A percentile compares a stretch with the other conserved stretches of the same genome.
Evolutionary conservation across 2,888 invertebrate species (phyloP).

Genomic region (Brenthis ino): DNA sequence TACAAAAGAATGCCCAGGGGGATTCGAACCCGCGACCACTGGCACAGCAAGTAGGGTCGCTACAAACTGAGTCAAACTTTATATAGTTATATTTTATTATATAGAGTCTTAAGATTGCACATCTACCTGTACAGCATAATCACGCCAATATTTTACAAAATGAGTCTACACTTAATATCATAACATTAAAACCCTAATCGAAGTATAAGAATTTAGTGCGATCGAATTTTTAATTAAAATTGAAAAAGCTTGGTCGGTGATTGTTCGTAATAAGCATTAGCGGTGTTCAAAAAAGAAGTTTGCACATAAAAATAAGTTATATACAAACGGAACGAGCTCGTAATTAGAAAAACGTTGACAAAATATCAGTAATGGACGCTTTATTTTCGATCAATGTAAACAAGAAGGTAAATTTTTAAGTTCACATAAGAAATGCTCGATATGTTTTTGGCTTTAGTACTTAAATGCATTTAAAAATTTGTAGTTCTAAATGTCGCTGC

Average conservation of each 20-base stretch:
- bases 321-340: neutral
- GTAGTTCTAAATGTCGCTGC: too few species aligned
- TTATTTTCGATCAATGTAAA: constrained; percentile 15
- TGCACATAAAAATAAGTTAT: constrained; percentile 16
- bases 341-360: constrained; percentile 11
- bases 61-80: too few species aligned
- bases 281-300: constrained; percentile 18
- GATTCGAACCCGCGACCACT: too few species aligned
- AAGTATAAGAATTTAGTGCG: constrained; percentile 18
- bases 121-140: constrained; percentile 9
- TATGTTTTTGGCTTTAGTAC: neutral
- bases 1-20: too few species aligned
- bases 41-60: too few species aligned
- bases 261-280: constrained; percentile 27
- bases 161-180: constrained; percentile 6
- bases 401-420: neutral
- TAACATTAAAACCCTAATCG: constrained; percentile 24
- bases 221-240: constrained; percentile 39
- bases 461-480: too few species aligned
- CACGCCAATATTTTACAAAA: constrained; percentile 1
- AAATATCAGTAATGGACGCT: constrained; percentile 12
- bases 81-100: too few species aligned
- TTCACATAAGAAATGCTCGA: neutral
- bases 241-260: constrained; percentile 20
- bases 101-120: too few species aligned